Conservation (phyloP, 2,113 vertebrate genomes). For the Chaenogobius annularis region DNA sequence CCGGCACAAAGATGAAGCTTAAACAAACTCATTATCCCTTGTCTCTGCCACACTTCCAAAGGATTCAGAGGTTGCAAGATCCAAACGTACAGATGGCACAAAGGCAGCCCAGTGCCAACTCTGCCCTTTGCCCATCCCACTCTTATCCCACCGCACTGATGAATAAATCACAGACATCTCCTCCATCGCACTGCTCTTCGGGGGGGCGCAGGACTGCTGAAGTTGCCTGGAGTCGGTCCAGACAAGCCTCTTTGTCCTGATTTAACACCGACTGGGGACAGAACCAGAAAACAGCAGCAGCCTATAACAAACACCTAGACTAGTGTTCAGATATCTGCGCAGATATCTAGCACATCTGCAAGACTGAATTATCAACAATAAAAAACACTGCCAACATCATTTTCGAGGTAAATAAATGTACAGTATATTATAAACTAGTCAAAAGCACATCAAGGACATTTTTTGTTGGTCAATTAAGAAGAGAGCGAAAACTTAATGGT, state of each 20-base stretch:
- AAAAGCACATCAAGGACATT: background rate
- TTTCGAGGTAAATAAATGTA: background rate
- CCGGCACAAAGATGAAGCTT: background rate
- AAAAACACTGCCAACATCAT: background rate
- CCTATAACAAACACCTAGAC: conserved; percentile 4
- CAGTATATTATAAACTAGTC: background rate
- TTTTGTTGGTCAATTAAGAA: no score
- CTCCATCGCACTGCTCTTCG: conserved; percentile 36
- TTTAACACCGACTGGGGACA: conserved; percentile 11
- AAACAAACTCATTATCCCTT: conserved; percentile 13
- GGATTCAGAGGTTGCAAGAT: conserved; percentile 21
- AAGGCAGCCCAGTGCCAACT: conserved; percentile 41
- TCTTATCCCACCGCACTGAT: conserved; percentile 54
- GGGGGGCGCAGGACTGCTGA: conserved; percentile 51
- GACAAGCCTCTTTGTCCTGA: conserved; percentile 35
- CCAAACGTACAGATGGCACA: conserved; percentile 56
- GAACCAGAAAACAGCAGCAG: conserved; percentile 19
- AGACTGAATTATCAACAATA: conserved; percentile 6
- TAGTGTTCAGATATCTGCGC: conserved; percentile 21
- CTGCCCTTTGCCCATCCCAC: conserved; percentile 49
- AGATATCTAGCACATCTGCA: conserved; percentile 19
- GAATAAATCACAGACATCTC: conserved; percentile 59
- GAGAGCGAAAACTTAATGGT: no score
- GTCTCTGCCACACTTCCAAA: conserved; percentile 16
- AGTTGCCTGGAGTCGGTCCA: conserved; percentile 63